Percentiles rank a stretch among this genome's conserved stretches.
Conservation (phyloP, 2,888 invertebrate genomes). For the Tetranychus truncatus region DNA sequence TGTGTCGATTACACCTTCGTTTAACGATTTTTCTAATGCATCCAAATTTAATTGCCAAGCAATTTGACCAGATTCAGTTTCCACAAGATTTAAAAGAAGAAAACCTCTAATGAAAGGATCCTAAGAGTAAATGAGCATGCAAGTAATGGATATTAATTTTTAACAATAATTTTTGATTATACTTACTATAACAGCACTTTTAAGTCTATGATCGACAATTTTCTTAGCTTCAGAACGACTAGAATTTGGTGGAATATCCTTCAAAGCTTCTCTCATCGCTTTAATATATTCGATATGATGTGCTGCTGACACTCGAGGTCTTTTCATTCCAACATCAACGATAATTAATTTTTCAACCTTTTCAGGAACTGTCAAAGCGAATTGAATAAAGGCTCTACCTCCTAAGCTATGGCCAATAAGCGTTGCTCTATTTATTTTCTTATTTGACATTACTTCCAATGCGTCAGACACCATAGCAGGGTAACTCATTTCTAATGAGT, state of each 20-base stretch:
- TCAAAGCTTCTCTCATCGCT: background rate
- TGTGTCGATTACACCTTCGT: background rate
- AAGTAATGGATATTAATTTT: background rate
- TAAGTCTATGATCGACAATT: constrained; percentile 3
- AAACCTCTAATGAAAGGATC: constrained; percentile 11
- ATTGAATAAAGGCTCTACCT: constrained; percentile 10
- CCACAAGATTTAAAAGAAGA: constrained; percentile 1
- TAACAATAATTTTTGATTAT: background rate
- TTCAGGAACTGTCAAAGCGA: constrained; percentile 9
- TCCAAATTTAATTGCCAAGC: constrained; percentile 6
- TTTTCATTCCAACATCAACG: constrained; percentile 7
- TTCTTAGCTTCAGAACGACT: background rate
- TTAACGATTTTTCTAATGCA: background rate
- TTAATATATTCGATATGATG: background rate
- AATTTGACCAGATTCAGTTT: background rate
- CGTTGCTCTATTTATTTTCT: background rate
- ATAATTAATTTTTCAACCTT: constrained; percentile 10
- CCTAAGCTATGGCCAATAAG: constrained; percentile 11
- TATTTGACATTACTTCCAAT: constrained; percentile 2
- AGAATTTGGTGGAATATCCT: background rate
- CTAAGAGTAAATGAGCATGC: background rate
- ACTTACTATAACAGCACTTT: background rate
- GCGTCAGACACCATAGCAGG: background rate
- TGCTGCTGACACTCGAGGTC: background rate
- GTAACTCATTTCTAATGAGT: background rate